These are phyloP conservation scores for Tursiops truncatus DNA, from an alignment of 2,113 vertebrate species.

Conservation along the genomic window DNA sequence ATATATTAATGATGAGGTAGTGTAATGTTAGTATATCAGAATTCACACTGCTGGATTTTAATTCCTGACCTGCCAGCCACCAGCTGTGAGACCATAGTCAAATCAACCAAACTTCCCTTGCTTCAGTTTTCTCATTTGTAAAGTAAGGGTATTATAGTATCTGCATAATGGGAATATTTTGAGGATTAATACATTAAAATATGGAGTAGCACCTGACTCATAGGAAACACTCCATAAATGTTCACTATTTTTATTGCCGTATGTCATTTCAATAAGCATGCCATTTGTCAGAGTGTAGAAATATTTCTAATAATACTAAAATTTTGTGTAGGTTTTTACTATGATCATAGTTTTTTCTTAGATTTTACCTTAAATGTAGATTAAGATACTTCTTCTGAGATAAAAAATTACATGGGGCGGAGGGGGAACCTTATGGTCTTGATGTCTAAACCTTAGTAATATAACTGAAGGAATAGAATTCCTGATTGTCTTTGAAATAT, in stretches of 20 bases:
- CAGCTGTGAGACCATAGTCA: background rate
- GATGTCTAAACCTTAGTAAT: background rate
- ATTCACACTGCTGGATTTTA: background rate
- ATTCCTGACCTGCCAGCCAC: background rate
- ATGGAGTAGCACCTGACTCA: background rate
- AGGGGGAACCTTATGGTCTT: background rate
- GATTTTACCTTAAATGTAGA: background rate
- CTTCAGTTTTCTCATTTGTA: background rate
- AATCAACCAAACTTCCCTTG: background rate
- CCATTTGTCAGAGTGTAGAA: background rate
- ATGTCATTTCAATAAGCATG: background rate
- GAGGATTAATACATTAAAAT: constrained; percentile 14
- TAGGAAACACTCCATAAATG: background rate
- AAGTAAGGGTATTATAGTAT: background rate
- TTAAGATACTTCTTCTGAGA: background rate
- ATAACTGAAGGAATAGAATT: background rate
- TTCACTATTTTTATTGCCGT: constrained; percentile 11
- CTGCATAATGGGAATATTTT: background rate
- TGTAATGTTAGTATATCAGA: background rate
- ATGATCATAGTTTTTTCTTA: constrained; percentile 3
- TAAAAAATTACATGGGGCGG: background rate
- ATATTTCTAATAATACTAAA: constrained; percentile 27
- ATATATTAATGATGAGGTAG: background rate
- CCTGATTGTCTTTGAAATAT: background rate
- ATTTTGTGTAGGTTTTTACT: background rate